These are phyloP conservation scores for Megamerina dolium DNA, from an alignment of 2,888 invertebrate genomes.

Conservation along the genomic window DNA sequence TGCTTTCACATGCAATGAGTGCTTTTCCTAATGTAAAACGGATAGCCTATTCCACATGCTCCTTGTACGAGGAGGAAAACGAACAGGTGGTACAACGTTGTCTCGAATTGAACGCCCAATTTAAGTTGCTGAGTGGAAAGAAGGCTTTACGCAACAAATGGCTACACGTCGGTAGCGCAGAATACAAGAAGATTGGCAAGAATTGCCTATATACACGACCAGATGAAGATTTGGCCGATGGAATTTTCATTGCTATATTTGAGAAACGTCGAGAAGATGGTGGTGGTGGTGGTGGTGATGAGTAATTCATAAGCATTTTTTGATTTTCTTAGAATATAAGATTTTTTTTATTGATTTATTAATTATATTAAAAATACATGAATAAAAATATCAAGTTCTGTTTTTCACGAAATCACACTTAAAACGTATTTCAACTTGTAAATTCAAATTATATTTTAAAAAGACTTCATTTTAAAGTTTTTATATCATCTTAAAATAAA, in stretches of 20 bases:
- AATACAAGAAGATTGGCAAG: constrained; percentile 61
- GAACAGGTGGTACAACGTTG: constrained; percentile 66
- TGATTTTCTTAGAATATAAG: constrained; percentile 10
- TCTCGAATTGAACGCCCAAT: constrained; percentile 49
- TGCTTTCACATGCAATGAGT: constrained; percentile 79
- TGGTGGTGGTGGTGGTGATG: no score
- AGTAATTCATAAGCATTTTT: no score
- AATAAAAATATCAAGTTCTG: no score
- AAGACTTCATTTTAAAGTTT: no score
- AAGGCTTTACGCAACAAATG: constrained; percentile 60
- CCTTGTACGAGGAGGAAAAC: constrained; percentile 83
- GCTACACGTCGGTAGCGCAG: constrained; percentile 61
- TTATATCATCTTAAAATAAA: no score
- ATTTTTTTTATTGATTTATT: no score
- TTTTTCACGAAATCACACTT: background rate
- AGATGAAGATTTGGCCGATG: constrained; percentile 75
- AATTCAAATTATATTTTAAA: no score
- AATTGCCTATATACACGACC: constrained; percentile 75
- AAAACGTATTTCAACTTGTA: no score
- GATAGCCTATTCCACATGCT: constrained; percentile 96
- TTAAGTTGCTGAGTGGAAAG: constrained; percentile 59
- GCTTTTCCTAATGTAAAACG: constrained; percentile 76
- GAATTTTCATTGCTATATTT: constrained; percentile 92
- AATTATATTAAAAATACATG: no score
- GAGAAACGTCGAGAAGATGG: constrained; percentile 50